These are phyloP conservation scores for Mimachlamys varia DNA, from an alignment of 2,888 invertebrate species.

Conservation along the genomic window DNA sequence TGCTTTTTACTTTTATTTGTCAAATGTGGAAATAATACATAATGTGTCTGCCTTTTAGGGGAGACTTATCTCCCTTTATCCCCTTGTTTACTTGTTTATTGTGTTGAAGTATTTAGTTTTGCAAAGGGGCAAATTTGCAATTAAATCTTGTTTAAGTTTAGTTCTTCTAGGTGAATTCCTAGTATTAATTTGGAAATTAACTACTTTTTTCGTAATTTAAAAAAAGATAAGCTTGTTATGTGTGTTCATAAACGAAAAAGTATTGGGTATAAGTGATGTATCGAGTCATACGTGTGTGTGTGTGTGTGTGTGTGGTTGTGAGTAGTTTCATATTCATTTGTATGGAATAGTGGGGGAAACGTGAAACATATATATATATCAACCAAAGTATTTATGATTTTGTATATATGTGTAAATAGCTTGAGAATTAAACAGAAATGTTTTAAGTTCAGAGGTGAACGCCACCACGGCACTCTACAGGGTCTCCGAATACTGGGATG, in stretches of 20 bases:
- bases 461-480: background rate
- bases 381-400: conserved; percentile 22
- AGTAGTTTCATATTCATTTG: background rate
- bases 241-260: background rate
- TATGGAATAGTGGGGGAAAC: background rate
- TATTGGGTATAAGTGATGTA: background rate
- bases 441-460: background rate
- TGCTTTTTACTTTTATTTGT: background rate
- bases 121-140: background rate
- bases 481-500: too few species aligned
- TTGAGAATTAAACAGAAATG: background rate
- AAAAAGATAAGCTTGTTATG: background rate
- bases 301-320: background rate
- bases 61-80: background rate
- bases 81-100: background rate
- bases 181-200: background rate
- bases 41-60: background rate
- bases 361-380: background rate
- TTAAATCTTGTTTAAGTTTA: background rate
- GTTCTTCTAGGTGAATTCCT: too few species aligned
- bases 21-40: background rate
- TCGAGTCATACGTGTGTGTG: background rate
- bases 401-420: background rate
- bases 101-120: background rate
- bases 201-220: background rate